Conservation (phyloP, 2,797 vertebrate species). For the Poliocrania exsul region DNA sequence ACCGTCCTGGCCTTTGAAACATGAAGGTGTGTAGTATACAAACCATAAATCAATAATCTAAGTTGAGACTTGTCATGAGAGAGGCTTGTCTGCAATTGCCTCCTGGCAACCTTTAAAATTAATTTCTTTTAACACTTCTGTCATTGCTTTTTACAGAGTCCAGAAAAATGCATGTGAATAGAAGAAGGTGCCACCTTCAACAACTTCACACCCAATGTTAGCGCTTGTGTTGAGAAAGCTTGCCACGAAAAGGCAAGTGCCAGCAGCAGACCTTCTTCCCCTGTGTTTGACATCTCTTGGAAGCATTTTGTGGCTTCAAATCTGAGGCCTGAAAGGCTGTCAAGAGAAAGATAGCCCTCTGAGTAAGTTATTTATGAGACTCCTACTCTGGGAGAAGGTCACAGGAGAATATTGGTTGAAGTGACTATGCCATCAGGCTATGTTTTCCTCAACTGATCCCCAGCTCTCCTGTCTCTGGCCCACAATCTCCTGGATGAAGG, state of each 20-base stretch:
- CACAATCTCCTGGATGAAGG: background rate
- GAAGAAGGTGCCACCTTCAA: background rate
- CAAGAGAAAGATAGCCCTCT: background rate
- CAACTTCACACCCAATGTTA: accelerated
- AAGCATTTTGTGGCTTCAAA: background rate
- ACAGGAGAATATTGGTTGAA: background rate
- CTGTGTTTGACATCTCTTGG: background rate
- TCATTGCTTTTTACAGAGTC: background rate
- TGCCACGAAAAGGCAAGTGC: background rate
- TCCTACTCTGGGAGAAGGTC: background rate
- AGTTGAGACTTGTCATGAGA: background rate
- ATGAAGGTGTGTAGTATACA: background rate
- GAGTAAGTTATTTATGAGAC: background rate
- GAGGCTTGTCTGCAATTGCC: background rate
- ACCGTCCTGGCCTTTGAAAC: background rate
- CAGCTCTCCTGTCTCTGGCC: background rate
- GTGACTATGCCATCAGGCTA: background rate
- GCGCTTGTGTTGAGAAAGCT: background rate
- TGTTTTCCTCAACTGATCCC: background rate
- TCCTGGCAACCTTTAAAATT: background rate
- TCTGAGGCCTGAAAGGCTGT: background rate
- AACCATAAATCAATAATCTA: background rate
- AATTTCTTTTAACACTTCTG: background rate
- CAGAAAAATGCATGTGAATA: background rate
- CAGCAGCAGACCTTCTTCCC: background rate